A percentile compares a stretch with the other conserved stretches of the same genome.
Conservation (phyloP, 2,888 invertebrate species). For the Agelastica alni region DNA sequence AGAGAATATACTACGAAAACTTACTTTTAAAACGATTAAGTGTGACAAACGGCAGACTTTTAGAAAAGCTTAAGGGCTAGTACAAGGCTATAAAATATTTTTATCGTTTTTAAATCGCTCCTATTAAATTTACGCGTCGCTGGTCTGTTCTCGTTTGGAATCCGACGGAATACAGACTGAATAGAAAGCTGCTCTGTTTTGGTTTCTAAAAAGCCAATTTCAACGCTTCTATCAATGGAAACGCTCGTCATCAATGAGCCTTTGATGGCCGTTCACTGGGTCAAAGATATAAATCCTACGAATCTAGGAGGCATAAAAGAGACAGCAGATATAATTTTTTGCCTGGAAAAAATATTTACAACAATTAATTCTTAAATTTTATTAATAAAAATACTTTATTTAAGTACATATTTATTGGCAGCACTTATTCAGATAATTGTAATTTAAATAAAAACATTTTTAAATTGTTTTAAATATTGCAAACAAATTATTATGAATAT, state of each 20-base stretch:
- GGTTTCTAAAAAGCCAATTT: slow-evolving; percentile 1
- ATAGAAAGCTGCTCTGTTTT: neutral
- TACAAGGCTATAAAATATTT: slow-evolving; percentile 37
- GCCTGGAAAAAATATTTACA: no score
- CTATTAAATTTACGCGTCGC: slow-evolving; percentile 18
- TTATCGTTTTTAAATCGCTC: slow-evolving; percentile 32
- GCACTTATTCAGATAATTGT: no score
- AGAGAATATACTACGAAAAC: no score
- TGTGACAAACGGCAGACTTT: slow-evolving; percentile 14
- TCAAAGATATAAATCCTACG: slow-evolving; percentile 55
- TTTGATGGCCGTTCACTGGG: slow-evolving; percentile 54
- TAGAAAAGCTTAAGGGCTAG: slow-evolving; percentile 24
- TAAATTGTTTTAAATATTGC: no score
- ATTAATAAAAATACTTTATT: no score
- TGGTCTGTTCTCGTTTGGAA: neutral
- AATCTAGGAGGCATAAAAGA: slow-evolving; percentile 53
- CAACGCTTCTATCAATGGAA: slow-evolving; percentile 7
- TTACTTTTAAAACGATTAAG: slow-evolving; percentile 12
- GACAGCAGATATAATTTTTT: no score
- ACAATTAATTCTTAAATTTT: no score
- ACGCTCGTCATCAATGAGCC: slow-evolving; percentile 48
- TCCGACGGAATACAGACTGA: slow-evolving; percentile 15
- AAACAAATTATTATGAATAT: no score
- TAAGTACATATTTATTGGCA: no score
- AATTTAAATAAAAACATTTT: no score